A percentile compares a stretch with the other conserved stretches of the same genome.
Evolutionary conservation across 2,797 vertebrate genomes (phyloP).

Genomic region (Ceryle rudis): DNA sequence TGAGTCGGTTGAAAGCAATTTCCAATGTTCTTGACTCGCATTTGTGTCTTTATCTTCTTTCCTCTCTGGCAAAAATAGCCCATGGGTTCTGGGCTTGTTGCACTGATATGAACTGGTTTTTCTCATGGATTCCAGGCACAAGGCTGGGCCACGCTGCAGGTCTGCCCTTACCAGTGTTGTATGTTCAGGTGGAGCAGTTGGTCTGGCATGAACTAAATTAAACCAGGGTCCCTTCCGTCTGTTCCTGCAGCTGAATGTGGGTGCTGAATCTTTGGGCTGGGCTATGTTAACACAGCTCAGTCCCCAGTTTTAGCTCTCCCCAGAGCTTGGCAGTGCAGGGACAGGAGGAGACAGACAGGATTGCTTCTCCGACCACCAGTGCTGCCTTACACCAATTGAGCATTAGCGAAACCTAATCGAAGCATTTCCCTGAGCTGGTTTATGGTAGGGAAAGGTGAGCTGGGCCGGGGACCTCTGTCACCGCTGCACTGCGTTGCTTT

Average conservation of each 20-base stretch:
- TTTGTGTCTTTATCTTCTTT: background rate
- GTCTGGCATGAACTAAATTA: background rate
- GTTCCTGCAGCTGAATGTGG: background rate
- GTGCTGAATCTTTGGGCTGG: background rate
- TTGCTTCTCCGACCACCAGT: background rate
- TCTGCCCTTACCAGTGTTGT: background rate
- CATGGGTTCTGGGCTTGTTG: background rate
- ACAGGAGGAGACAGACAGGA: background rate
- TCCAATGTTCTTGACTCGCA: background rate
- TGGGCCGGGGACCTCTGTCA: background rate
- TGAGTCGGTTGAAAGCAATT: background rate
- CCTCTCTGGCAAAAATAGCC: background rate
- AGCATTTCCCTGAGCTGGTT: background rate
- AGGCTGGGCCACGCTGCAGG: background rate
- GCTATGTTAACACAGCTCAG: background rate
- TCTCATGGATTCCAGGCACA: background rate
- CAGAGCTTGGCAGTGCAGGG: background rate
- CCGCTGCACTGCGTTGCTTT: background rate
- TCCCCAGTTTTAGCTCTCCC: background rate
- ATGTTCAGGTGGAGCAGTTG: background rate
- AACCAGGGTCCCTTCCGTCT: background rate
- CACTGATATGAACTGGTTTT: background rate
- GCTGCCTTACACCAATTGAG: background rate
- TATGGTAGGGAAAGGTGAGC: background rate
- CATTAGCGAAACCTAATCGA: background rate